A percentile compares a stretch with the other conserved stretches of the same genome.
These are phyloP conservation scores for Thalpophila matura DNA, from an alignment of 2,888 invertebrate genomes.

Conservation along the genomic window DNA sequence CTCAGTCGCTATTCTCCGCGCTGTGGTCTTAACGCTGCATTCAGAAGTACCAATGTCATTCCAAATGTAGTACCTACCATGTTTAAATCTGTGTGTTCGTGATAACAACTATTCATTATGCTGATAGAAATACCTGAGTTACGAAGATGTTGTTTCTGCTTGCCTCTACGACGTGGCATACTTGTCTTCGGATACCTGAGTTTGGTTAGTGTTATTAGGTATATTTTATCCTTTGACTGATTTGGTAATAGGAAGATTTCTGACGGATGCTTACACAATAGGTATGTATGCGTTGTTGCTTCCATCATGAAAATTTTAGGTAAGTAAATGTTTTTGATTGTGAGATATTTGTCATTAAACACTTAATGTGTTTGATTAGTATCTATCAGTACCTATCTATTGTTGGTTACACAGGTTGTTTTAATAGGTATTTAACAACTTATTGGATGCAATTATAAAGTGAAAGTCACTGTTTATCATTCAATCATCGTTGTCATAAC, in stretches of 20 bases:
- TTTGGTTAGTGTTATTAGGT: conserved; percentile 43
- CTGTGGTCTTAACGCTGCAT: conserved; percentile 34
- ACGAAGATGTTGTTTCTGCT: conserved; percentile 54
- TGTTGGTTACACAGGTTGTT: too few species aligned
- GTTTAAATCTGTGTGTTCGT: conserved; percentile 9
- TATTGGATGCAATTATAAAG: too few species aligned
- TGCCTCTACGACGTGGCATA: conserved; percentile 55
- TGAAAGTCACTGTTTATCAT: too few species aligned
- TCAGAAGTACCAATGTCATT: not conserved
- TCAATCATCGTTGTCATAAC: too few species aligned
- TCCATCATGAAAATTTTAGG: not conserved
- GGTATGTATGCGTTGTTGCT: not conserved
- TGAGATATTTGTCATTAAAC: too few species aligned
- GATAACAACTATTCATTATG: conserved; percentile 27
- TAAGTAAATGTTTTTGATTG: not conserved
- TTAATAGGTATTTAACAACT: too few species aligned
- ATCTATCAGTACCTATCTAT: too few species aligned
- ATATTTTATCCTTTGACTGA: not conserved
- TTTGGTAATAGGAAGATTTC: not conserved
- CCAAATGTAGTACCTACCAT: conserved; percentile 20
- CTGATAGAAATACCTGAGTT: conserved; percentile 54
- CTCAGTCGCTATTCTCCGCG: conserved; percentile 30
- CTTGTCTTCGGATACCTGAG: conserved; percentile 53
- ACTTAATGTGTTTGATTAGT: too few species aligned
- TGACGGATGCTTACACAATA: not conserved